Evolutionary conservation across 2,113 vertebrate species (phyloP).

Genomic region (Gymnobelideus leadbeateri): DNA sequence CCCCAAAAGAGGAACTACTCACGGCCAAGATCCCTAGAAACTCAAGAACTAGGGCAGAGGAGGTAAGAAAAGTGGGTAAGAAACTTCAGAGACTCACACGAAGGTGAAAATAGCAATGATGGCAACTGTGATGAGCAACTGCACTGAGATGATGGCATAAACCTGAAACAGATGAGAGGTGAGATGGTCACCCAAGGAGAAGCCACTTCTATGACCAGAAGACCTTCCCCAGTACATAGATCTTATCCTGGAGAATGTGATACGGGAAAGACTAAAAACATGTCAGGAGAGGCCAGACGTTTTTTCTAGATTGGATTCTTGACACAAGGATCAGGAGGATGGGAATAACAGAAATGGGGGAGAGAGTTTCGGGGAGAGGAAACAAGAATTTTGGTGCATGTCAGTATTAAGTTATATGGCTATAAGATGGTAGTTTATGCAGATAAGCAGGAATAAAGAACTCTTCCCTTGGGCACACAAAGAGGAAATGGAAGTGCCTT

Average conservation of each 20-base stretch:
- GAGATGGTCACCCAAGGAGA: background rate
- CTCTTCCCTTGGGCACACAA: background rate
- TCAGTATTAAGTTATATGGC: background rate
- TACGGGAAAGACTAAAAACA: background rate
- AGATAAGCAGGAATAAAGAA: background rate
- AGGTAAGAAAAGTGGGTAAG: background rate
- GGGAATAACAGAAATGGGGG: background rate
- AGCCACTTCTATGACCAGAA: background rate
- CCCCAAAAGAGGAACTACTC: background rate
- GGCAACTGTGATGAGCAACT: slow-evolving; percentile 90
- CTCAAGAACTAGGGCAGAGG: background rate
- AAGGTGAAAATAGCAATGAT: slow-evolving; percentile 92
- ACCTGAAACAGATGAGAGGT: slow-evolving; percentile 84
- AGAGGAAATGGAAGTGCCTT: background rate
- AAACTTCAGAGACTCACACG: slow-evolving; percentile 82
- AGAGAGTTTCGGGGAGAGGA: background rate
- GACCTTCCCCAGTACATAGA: background rate
- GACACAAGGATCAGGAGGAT: background rate
- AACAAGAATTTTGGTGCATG: background rate
- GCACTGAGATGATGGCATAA: slow-evolving; percentile 92
- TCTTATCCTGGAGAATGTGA: background rate
- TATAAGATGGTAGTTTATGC: background rate
- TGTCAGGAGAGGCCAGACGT: background rate
- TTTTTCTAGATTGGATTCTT: background rate
- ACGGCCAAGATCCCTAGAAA: background rate